A percentile compares a stretch with the other conserved stretches of the same genome.
Conservation (phyloP, 2,888 invertebrate species). For the Cordilura impudica region DNA sequence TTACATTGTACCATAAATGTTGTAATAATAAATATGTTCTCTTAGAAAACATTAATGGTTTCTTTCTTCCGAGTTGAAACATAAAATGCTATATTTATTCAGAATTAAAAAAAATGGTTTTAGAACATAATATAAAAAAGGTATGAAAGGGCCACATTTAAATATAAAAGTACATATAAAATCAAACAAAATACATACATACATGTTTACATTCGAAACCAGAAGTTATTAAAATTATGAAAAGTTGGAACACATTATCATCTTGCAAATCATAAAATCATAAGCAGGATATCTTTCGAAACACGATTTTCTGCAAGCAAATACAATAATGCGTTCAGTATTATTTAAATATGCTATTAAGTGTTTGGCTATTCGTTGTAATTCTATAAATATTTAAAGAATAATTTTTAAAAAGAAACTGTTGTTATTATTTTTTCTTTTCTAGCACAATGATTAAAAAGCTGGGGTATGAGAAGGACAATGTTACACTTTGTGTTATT, state of each 20-base stretch:
- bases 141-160: neutral
- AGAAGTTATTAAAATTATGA: neutral
- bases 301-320: neutral
- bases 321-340: neutral
- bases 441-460: no score
- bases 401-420: conserved; percentile 7
- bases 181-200: neutral
- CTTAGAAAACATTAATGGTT: no score
- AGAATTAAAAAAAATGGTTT: neutral
- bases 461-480: no score
- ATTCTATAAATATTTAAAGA: conserved; percentile 11
- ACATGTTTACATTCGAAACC: neutral
- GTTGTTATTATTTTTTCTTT: neutral
- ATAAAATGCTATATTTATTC: neutral
- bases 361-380: neutral
- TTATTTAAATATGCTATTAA: neutral
- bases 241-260: neutral
- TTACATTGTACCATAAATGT: no score
- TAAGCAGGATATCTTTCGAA: neutral
- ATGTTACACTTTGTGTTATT: no score
- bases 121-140: neutral
- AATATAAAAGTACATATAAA: neutral
- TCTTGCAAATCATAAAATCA: neutral
- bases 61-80: no score
- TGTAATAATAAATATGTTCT: no score